Evolutionary conservation across 2,797 vertebrate species (phyloP).

Genomic region (Aphelocoma californica): DNA sequence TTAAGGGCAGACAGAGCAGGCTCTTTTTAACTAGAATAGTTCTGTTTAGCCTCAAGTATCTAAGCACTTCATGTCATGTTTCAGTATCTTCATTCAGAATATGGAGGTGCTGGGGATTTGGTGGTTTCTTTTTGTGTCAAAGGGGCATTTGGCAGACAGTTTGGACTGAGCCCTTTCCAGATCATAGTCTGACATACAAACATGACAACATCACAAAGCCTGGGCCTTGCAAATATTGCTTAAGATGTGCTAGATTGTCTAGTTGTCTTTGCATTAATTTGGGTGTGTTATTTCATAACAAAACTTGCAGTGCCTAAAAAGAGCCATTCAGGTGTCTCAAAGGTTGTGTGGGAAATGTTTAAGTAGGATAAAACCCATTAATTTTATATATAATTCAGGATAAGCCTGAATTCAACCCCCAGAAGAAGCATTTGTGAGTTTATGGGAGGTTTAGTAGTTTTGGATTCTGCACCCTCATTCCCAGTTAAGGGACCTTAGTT

Average conservation of each 20-base stretch:
- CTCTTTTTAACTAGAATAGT: background rate
- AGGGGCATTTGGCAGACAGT: background rate
- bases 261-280: background rate
- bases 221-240: accelerated
- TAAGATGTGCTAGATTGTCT: background rate
- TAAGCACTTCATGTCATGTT: background rate
- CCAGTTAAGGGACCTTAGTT: background rate
- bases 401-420: background rate
- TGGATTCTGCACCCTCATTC: background rate
- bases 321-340: background rate
- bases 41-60: background rate
- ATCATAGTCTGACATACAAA: background rate
- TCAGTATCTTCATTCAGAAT: background rate
- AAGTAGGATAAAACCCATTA: background rate
- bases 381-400: background rate
- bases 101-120: background rate
- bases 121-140: background rate
- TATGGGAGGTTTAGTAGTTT: background rate
- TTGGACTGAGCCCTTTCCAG: background rate
- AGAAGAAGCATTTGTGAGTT: background rate
- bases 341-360: background rate
- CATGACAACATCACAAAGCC: background rate
- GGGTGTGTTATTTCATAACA: background rate
- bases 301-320: background rate
- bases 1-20: background rate